Evolutionary conservation across 2,888 invertebrate species (phyloP).

Genomic region (Crematogaster levior): DNA sequence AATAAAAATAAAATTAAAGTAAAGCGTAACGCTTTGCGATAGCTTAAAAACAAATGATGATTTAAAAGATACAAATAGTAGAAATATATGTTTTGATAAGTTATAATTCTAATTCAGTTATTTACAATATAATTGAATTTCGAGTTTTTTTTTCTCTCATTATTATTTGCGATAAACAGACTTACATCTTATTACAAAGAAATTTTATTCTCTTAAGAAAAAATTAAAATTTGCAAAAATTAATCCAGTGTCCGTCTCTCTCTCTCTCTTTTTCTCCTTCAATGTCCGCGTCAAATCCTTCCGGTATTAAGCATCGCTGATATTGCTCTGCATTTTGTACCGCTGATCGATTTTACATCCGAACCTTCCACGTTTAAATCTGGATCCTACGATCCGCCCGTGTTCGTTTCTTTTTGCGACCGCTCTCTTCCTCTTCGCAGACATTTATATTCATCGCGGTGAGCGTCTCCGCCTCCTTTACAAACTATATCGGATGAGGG

Average conservation of each 20-base stretch:
- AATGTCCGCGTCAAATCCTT: slow-evolving; percentile 14
- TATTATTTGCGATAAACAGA: neutral
- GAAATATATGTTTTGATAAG: neutral
- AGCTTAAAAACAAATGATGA: neutral
- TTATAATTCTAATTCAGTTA: neutral
- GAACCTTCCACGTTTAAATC: slow-evolving; percentile 66
- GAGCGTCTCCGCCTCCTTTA: slow-evolving; percentile 63
- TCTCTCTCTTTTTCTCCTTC: neutral
- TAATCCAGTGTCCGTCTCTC: neutral
- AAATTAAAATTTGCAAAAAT: neutral
- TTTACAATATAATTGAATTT: neutral
- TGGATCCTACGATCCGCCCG: slow-evolving; percentile 61
- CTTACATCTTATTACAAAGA: neutral
- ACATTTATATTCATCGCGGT: slow-evolving; percentile 76
- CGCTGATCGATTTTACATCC: slow-evolving; percentile 69
- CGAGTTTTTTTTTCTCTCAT: neutral
- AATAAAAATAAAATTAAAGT: neutral
- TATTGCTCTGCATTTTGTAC: slow-evolving; percentile 42
- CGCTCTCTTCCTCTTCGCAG: slow-evolving; percentile 50
- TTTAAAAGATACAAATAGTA: neutral
- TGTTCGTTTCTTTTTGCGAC: slow-evolving; percentile 29
- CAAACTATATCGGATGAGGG: slow-evolving; percentile 71
- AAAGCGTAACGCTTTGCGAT: neutral
- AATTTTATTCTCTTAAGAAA: neutral
- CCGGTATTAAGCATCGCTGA: neutral